Evolutionary conservation across 2,113 vertebrate genomes (phyloP), one percentile per base, ranked within the genome.

Genomic region (Megaceryle torquata): DNA sequence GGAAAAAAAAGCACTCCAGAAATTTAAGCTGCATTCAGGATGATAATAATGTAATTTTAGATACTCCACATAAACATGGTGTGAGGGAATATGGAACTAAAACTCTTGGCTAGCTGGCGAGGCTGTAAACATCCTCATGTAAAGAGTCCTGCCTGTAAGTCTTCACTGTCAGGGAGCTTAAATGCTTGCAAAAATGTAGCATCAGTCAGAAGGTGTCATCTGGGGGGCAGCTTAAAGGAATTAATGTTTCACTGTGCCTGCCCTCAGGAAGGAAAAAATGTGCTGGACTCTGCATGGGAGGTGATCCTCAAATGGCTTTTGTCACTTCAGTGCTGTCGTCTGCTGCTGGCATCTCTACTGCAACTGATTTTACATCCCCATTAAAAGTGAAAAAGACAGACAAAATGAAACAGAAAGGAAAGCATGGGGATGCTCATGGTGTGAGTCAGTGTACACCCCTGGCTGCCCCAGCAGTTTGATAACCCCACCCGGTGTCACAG

Each of bases 61-160:
- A 84, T 89, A 21, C 50, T 91, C 26, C 53, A 28, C 63, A 63
- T 86, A 91, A 96, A 87, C 86, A 59, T 39, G 61, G 81, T 59
- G 37, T 61, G 77, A 82, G 78, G 61, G 74, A 93, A 93, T 82
- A 84, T 96, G 88, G 92, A 96, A 94, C 86, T 94, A 92, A 95
- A 97, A 91, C 86, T 87, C 88, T 96, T 96, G 96, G 95, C 96
- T 91, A 76, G 88, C n/a, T 4, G 28, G 48, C 0, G 9, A 93
- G 70, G 78, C 83, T 97, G 92, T 95, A 96, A 97, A 97, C 96
- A 96, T 94, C 83, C 93, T 96, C 70, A 28, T 65, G 57, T 74
- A 63, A 86, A 69, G 91, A 87, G 92, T 68, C 77, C 37, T 87
- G 93, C 86, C 96, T 97, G 96, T 70, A 84, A 96, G 77, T 74